Evolutionary conservation across 2,888 invertebrate species (phyloP).

Genomic region (Hylaea fasciaria): DNA sequence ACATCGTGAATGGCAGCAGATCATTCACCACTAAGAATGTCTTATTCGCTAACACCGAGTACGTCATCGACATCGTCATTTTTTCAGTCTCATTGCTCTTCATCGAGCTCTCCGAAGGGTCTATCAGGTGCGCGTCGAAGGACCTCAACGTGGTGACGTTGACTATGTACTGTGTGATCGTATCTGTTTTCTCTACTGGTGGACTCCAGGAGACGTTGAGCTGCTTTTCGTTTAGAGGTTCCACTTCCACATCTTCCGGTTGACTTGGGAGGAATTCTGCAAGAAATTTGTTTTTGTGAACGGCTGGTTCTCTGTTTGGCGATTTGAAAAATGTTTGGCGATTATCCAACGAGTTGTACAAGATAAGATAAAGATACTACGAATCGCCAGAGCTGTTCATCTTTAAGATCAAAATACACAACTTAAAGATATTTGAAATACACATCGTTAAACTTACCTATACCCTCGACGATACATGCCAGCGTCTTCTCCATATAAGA

Average conservation of each 20-base stretch:
- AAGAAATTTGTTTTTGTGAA: not conserved
- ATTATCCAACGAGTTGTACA: too few species aligned
- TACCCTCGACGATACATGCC: slow-evolving; percentile 93
- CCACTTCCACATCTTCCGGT: slow-evolving; percentile 89
- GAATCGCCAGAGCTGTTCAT: too few species aligned
- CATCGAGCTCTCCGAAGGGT: slow-evolving; percentile 73
- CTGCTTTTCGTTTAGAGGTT: slow-evolving; percentile 89
- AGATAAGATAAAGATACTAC: too few species aligned
- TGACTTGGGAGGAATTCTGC: slow-evolving; percentile 90
- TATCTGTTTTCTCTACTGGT: slow-evolving; percentile 87
- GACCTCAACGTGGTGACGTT: slow-evolving; percentile 89
- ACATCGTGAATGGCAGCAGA: slow-evolving; percentile 92
- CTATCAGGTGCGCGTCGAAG: slow-evolving; percentile 86
- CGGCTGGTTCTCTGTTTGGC: not conserved
- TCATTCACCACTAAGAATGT: slow-evolving; percentile 86
- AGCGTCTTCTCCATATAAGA: slow-evolving; percentile 92
- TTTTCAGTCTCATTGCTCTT: slow-evolving; percentile 60
- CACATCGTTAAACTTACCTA: slow-evolving; percentile 72
- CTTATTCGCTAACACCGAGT: slow-evolving; percentile 85
- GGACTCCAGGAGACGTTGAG: slow-evolving; percentile 89
- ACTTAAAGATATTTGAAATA: too few species aligned
- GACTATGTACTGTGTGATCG: slow-evolving; percentile 87
- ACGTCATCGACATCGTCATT: slow-evolving; percentile 64
- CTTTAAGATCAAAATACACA: too few species aligned
- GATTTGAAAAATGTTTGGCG: too few species aligned